phyloP scores from a whole-genome alignment of 2,113 vertebrate species.

The Tylochromis polylepis region DNA sequence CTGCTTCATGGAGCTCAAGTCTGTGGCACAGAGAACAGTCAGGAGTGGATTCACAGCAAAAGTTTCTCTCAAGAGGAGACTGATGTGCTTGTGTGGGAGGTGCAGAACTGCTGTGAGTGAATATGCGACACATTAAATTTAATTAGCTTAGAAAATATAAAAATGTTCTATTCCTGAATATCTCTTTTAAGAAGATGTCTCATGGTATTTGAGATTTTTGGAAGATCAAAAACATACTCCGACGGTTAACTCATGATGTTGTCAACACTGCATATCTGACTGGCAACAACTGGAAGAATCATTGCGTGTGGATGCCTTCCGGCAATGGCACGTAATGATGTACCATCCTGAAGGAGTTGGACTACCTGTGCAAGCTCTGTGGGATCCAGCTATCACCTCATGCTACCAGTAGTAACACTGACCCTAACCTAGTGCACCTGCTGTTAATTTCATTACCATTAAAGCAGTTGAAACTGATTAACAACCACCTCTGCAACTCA shows the following conservation, averaged over 20 bases:
- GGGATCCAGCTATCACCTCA: not conserved
- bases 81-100: constrained; percentile 4
- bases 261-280: not conserved
- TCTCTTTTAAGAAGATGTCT: not conserved
- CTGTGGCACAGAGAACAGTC: not conserved
- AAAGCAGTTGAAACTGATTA: not conserved
- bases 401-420: not conserved
- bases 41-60: not conserved
- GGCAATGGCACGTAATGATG: not conserved
- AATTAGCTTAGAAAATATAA: not conserved
- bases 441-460: not conserved
- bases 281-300: not conserved
- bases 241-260: not conserved
- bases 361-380: not conserved
- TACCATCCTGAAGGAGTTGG: not conserved
- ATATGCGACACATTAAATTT: not conserved
- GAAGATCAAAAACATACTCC: not conserved
- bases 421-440: not conserved
- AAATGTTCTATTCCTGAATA: not conserved
- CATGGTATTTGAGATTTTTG: not conserved
- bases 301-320: not conserved
- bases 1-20: not conserved
- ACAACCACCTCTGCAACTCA: not conserved
- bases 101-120: not conserved
- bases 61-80: constrained; percentile 2